Evolutionary conservation across 2,888 invertebrate genomes (phyloP), one percentile per base, ranked within the genome.

Genomic region (Empis stercorea): DNA sequence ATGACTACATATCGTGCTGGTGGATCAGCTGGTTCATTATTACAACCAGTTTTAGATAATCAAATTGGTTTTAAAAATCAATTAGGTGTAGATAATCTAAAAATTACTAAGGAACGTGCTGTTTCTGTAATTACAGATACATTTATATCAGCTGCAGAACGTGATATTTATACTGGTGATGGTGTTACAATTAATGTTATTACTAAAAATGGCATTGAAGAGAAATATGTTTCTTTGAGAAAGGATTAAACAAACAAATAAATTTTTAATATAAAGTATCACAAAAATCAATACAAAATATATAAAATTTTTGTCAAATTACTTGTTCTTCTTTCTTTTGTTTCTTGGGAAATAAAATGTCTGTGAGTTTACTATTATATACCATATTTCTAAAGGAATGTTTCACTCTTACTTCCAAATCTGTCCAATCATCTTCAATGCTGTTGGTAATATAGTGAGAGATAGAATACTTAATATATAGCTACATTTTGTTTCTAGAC

Each of bases 131-230:
- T 96, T 38, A 93, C 92, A 61, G 99, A 99, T 73, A 89, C 91
- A 0, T 99, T 99, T 65, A 92, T 93, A 57, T 92, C 96, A 46
- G 97, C 97, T 4, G 91, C 96, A 2, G 99, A 99, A 66, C 79
- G 99, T 62, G 97, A 99, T 66, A 97, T 96, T 60, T 87, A 93
- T 61, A 96, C 96, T 48, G 99, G 97, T 43, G 97, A 97, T 72
- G 81, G 81, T 49, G 83, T 96, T 56, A 73, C 76, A 50, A 85
- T 97, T 55, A 80, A 87, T 57, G 75, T 94, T 51, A 86, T 96
- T 55, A 93, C 92, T 15, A 87, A 87, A 56, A 84, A 83, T 70
- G 95, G 94, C 1, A 76, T 88, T 49, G 74, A 76, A 53, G 78
- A 80, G 4, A 63, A 80, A 79, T 63, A 81, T 79, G 56, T 87